Evolutionary conservation across 2,888 invertebrate species (phyloP), one percentile per base, ranked within the genome.

Genomic region (Ariolimax columbianus): DNA sequence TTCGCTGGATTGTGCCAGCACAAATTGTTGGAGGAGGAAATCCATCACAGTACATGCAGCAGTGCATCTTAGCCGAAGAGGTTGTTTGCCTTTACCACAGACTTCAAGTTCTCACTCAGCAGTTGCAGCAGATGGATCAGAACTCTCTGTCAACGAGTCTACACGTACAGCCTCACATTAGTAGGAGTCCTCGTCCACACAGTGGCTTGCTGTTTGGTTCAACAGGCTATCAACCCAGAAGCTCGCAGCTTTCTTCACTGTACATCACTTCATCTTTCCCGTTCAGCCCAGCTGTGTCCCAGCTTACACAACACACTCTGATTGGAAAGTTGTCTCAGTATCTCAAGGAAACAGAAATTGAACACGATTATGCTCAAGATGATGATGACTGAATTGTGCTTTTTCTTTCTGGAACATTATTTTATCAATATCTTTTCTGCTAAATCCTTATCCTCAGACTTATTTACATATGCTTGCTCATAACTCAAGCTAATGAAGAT

Each of bases 1-100:
- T 97, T 93, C 96, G 98, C 47, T 98, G 97, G 97, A 95, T 97
- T 92, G 96, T 96, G 36, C 96, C 97, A 36, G 95, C 97, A 11
- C 97, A 98, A 94, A 96, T 97, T 87, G 95, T 95, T 33, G 96
- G 96, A 88, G 96, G 97, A 26, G 97, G 97, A 0, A 89, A 92
- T 84, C 94, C 94, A 9, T 91, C 93, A 0, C 91, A 92, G 78
- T 94, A 94, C 88, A 90, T 95, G 23, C 93, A 93, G 73, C 94
- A 94, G 88, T 93, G 93, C 79, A 89, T 93, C 70, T 90, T 95
- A 87, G 92, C 93, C 14, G 93, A 94, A 83, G 94, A 95, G 87
- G 92, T 95, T 55, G 87, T 93, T n/a, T 89, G 90, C 30, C 88
- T 94, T 40, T 92, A 93, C 79, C 91, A 92, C 83, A 89, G 89